These are phyloP conservation scores for Sandelia bainsii DNA, from an alignment of 2,797 vertebrate genomes.

Conservation along the genomic window DNA sequence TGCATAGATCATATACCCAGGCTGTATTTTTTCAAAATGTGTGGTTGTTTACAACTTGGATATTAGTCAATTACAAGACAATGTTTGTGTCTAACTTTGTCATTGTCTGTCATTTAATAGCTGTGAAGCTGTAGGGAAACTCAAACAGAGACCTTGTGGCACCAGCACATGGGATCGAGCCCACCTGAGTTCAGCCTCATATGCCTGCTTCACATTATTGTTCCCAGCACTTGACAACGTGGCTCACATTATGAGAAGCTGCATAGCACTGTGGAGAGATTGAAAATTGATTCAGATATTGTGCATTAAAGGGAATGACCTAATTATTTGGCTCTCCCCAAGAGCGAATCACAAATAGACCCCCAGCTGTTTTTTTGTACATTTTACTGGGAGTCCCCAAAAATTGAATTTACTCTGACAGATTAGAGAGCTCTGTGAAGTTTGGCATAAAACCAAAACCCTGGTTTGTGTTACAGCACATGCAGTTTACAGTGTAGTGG, in stretches of 20 bases:
- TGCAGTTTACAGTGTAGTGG: constrained; percentile 23
- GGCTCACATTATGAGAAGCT: constrained; percentile 78
- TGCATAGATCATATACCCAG: constrained; percentile 18
- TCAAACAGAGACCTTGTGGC: constrained; percentile 31
- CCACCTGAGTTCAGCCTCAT: constrained; percentile 75
- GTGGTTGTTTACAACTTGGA: background rate
- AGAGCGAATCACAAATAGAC: constrained; percentile 38
- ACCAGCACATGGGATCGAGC: constrained; percentile 57
- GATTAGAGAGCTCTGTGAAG: constrained; percentile 50
- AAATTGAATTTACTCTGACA: constrained; percentile 62
- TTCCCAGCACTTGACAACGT: constrained; percentile 72
- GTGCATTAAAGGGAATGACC: constrained; percentile 70
- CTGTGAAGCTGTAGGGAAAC: constrained; percentile 18
- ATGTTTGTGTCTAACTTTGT: constrained; percentile 8
- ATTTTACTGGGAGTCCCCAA: constrained; percentile 50
- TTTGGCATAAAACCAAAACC: constrained; percentile 37
- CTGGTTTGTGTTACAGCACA: constrained; percentile 48
- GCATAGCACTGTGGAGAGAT: constrained; percentile 54
- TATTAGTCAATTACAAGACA: background rate
- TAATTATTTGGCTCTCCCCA: constrained; percentile 71
- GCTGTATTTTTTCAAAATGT: constrained; percentile 4
- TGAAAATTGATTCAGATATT: constrained; percentile 78
- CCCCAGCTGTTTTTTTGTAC: constrained; percentile 19
- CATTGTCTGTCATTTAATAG: constrained; percentile 14
- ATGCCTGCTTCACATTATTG: constrained; percentile 74